Percentiles rank a stretch among this genome's conserved stretches.
These are phyloP conservation scores for Todiramphus chloris DNA, from an alignment of 2,113 vertebrate species.

Conservation along the genomic window DNA sequence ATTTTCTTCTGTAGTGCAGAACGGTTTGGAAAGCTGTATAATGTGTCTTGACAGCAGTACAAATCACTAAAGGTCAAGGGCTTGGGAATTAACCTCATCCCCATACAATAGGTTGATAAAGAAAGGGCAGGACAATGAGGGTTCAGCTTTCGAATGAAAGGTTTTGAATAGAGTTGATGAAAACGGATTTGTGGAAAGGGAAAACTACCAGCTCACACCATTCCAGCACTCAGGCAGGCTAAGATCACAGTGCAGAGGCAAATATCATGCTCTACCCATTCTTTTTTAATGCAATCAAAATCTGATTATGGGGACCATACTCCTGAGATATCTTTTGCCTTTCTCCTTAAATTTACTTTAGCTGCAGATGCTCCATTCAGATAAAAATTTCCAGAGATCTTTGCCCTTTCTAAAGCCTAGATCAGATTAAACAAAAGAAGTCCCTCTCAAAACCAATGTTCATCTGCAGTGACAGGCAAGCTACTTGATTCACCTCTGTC, in stretches of 20 bases:
- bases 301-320: neutral
- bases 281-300: neutral
- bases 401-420: neutral
- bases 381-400: neutral
- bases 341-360: neutral
- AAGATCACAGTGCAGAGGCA: neutral
- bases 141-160: constrained; percentile 18
- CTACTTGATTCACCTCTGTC: neutral
- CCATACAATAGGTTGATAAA: constrained; percentile 1
- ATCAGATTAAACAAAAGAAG: neutral
- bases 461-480: neutral
- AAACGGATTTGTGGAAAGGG: neutral
- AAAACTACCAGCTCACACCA: neutral
- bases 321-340: neutral
- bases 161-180: constrained; percentile 25
- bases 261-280: neutral
- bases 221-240: neutral
- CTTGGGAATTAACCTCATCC: constrained; percentile 52
- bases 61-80: constrained; percentile 61
- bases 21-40: constrained; percentile 37
- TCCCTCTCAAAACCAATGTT: neutral
- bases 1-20: constrained; percentile 31
- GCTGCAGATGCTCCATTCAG: neutral
- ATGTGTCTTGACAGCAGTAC: constrained; percentile 48
- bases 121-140: constrained; percentile 39